A percentile compares a stretch with the other conserved stretches of the same genome.
Evolutionary conservation across 2,797 vertebrate species (phyloP).

Genomic region (Babyrousa celebensis): DNA sequence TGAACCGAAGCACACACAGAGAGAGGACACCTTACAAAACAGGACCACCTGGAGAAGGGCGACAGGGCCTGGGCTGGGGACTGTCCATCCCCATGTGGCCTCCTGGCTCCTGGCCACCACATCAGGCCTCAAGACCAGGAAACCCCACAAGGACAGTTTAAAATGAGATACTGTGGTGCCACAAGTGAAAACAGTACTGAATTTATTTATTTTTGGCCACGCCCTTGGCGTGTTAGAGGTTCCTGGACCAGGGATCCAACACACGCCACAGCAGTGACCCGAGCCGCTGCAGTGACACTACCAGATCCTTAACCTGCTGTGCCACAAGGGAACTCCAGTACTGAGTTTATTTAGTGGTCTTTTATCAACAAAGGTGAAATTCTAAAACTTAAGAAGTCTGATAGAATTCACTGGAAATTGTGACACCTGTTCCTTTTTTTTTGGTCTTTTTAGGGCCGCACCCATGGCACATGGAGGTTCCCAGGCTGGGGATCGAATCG

Average conservation of each 20-base stretch:
- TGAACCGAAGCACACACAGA: background rate
- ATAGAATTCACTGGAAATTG: rapidly evolving
- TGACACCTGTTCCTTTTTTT: too few species aligned
- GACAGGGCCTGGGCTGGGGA: rapidly evolving
- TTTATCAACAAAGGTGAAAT: background rate
- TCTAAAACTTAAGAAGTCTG: too few species aligned
- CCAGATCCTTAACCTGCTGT: too few species aligned
- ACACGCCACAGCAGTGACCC: too few species aligned
- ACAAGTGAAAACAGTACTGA: background rate
- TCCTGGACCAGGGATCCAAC: too few species aligned
- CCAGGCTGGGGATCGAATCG: too few species aligned
- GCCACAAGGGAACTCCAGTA: too few species aligned
- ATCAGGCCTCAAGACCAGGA: background rate
- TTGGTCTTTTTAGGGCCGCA: too few species aligned
- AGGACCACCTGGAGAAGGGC: rapidly evolving
- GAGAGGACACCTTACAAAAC: background rate
- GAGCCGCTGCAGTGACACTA: too few species aligned
- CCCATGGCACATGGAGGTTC: too few species aligned
- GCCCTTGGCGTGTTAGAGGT: too few species aligned
- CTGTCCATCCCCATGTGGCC: background rate
- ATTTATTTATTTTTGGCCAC: background rate
- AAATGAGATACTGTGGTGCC: background rate
- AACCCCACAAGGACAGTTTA: background rate
- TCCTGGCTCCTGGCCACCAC: background rate
- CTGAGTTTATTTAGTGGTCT: background rate